These are phyloP conservation scores for Channa maculata DNA, from an alignment of 2,113 vertebrate genomes.

Conservation along the genomic window DNA sequence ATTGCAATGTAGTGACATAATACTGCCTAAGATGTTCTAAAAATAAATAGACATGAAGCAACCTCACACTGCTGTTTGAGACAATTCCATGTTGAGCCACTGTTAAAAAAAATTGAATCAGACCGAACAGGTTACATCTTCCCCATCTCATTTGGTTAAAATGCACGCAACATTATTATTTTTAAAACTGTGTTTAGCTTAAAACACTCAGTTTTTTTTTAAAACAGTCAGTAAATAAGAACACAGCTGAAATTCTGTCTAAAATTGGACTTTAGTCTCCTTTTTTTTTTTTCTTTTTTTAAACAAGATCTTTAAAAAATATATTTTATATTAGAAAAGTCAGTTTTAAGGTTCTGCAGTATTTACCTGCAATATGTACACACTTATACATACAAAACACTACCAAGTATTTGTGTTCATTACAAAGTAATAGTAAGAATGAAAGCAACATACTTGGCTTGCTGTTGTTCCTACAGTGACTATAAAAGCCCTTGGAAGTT, in stretches of 20 bases:
- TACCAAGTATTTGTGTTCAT: constrained; percentile 51
- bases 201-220: constrained; percentile 71
- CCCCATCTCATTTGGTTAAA: constrained; percentile 80
- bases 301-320: constrained; percentile 88
- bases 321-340: constrained; percentile 75
- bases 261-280: constrained; percentile 28
- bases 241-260: constrained; percentile 64
- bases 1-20: constrained; percentile 88
- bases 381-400: constrained; percentile 35
- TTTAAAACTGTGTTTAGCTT: constrained; percentile 67
- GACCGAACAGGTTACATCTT: neutral
- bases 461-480: neutral
- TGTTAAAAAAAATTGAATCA: constrained; percentile 54
- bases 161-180: constrained; percentile 68
- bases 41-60: constrained; percentile 89
- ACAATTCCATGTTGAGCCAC: constrained; percentile 81
- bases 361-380: constrained; percentile 61
- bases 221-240: constrained; percentile 76
- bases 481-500: too few relatives aligned
- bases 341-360: constrained; percentile 64
- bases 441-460: constrained; percentile 9
- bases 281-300: constrained; percentile 80
- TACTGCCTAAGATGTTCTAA: constrained; percentile 91
- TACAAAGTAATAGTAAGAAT: constrained; percentile 21
- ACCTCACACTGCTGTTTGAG: constrained; percentile 85